Percentiles rank a stretch among this genome's conserved stretches.
Conservation (phyloP, 2,113 vertebrate genomes). For the Atlantisia rogersi region DNA sequence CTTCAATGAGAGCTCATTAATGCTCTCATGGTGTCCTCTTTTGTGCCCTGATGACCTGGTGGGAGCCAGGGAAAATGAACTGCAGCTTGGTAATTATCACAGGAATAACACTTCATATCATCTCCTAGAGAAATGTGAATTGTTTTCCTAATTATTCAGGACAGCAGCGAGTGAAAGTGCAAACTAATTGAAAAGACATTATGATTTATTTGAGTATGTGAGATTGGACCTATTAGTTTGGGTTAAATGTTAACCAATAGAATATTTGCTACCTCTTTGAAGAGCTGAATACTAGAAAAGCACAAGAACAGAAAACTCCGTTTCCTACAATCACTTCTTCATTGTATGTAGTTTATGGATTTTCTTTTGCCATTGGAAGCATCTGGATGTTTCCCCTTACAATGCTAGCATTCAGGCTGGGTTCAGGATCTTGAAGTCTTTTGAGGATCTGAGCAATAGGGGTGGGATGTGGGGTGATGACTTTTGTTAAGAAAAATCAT, state of each 20-base stretch:
- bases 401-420: neutral
- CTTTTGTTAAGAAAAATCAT: neutral
- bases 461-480: neutral
- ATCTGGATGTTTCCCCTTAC: neutral
- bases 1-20: slow-evolving; percentile 95
- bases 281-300: neutral
- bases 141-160: slow-evolving; percentile 84
- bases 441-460: neutral
- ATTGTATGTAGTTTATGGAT: neutral
- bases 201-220: slow-evolving; percentile 72
- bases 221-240: slow-evolving; percentile 49
- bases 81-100: slow-evolving; percentile 84
- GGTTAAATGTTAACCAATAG: slow-evolving; percentile 68
- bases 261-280: slow-evolving; percentile 2
- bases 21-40: slow-evolving; percentile 88
- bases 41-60: slow-evolving; percentile 86
- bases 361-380: neutral
- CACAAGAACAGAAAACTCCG: neutral
- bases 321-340: neutral
- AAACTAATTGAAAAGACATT: slow-evolving; percentile 81
- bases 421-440: neutral
- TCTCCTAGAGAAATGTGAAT: slow-evolving; percentile 77
- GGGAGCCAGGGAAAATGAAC: slow-evolving; percentile 84
- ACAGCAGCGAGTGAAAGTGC: slow-evolving; percentile 74
- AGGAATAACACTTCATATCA: slow-evolving; percentile 78